These are phyloP conservation scores for Trinectes maculatus DNA, from an alignment of 2,113 vertebrate genomes.

Conservation along the genomic window DNA sequence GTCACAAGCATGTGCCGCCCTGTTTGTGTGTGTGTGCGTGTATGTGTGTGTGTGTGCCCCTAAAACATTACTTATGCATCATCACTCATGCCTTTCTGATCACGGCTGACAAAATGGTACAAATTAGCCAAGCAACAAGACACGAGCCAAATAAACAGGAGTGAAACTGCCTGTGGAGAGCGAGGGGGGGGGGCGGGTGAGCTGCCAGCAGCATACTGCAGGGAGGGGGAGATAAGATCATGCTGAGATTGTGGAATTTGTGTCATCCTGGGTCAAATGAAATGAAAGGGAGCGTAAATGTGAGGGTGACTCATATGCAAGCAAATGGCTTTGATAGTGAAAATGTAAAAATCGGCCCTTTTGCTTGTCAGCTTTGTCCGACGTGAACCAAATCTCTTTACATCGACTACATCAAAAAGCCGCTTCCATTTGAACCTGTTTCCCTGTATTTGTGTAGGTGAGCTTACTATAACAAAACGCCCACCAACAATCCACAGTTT, in stretches of 20 bases:
- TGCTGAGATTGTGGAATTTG: conserved; percentile 58
- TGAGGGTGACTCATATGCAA: conserved; percentile 40
- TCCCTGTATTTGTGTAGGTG: background rate
- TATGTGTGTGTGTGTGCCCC: background rate
- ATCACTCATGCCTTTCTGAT: conserved; percentile 45
- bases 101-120: conserved; percentile 61
- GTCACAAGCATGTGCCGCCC: conserved; percentile 33
- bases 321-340: conserved; percentile 27
- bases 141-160: conserved; percentile 56
- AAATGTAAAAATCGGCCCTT: conserved; percentile 14
- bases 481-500: background rate
- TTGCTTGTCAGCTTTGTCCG: conserved; percentile 7
- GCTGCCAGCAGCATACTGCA: conserved; percentile 56
- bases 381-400: background rate
- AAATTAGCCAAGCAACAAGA: conserved; percentile 58
- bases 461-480: background rate
- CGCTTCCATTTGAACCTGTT: background rate
- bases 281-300: conserved; percentile 43
- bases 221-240: conserved; percentile 55
- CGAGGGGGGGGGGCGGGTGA: conserved; percentile 5
- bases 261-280: conserved; percentile 64
- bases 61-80: conserved; percentile 37
- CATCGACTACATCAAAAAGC: conserved; percentile 6
- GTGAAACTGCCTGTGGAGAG: conserved; percentile 17
- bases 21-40: background rate